Conservation (phyloP, 2,797 vertebrate genomes). For the Syndactyla subalaris region DNA sequence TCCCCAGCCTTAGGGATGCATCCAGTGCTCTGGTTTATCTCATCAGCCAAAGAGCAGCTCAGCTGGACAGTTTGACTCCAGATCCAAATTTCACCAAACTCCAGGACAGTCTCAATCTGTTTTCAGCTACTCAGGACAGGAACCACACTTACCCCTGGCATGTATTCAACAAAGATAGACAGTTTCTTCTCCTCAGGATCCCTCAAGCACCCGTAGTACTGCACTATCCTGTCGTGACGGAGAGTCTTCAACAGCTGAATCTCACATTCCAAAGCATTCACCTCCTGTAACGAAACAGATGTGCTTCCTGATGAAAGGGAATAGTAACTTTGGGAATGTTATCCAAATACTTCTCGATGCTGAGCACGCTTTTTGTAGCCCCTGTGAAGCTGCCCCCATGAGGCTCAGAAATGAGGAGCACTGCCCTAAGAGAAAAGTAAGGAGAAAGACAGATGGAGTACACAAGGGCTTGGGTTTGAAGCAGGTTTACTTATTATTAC, state of each 20-base stretch:
- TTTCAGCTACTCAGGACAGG: not conserved
- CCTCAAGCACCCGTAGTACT: slow-evolving; percentile 90
- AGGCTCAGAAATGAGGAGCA: not conserved
- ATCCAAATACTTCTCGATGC: not conserved
- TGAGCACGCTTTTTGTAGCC: not conserved
- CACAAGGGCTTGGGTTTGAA: not conserved
- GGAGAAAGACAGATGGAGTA: not conserved
- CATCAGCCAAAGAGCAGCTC: not conserved
- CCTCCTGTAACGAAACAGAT: slow-evolving; percentile 79
- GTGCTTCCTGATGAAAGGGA: not conserved
- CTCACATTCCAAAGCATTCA: slow-evolving; percentile 94
- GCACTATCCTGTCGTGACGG: slow-evolving; percentile 90
- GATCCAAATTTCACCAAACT: not conserved
- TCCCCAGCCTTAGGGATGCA: not conserved
- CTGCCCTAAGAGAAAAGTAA: not conserved
- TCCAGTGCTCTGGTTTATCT: not conserved
- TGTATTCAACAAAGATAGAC: slow-evolving; percentile 94
- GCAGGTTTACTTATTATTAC: not conserved
- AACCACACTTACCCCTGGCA: slow-evolving; percentile 87
- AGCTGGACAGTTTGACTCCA: not conserved
- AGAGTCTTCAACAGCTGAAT: slow-evolving; percentile 94
- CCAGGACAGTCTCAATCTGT: not conserved
- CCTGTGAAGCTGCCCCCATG: not conserved
- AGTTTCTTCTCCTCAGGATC: slow-evolving; percentile 88
- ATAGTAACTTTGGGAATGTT: not conserved